Conservation (phyloP, 2,888 invertebrate species). For the Oscheius myriophilus region DNA sequence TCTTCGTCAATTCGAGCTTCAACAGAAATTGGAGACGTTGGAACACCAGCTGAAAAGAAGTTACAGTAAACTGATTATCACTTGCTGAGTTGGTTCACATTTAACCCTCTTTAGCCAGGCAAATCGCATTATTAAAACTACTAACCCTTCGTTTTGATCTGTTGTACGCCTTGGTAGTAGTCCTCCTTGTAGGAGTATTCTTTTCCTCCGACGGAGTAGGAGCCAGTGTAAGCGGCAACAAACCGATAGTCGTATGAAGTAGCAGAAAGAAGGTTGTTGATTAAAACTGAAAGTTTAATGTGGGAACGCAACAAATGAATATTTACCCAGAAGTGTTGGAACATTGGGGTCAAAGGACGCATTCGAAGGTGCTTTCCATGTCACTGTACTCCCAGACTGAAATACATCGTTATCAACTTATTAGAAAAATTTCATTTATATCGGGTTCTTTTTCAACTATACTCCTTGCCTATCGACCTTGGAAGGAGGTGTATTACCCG, state of each 20-base stretch:
- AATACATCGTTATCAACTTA: background rate
- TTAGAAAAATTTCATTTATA: too few species aligned
- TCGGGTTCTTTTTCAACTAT: too few species aligned
- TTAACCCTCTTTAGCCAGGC: background rate
- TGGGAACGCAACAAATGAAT: background rate
- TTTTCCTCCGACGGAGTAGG: constrained; percentile 45
- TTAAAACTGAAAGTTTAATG: constrained; percentile 10
- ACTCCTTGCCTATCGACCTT: too few species aligned
- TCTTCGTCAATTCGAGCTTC: constrained; percentile 54
- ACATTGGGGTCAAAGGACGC: constrained; percentile 59
- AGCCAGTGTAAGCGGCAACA: constrained; percentile 61
- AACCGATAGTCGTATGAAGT: constrained; percentile 69
- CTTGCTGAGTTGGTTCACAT: too few species aligned
- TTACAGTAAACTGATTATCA: background rate
- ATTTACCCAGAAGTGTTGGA: constrained; percentile 33
- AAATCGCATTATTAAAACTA: background rate
- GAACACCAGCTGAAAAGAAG: constrained; percentile 62
- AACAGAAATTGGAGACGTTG: constrained; percentile 62
- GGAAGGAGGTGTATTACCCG: too few species aligned
- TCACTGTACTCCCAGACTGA: constrained; percentile 53
- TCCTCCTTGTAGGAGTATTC: constrained; percentile 55
- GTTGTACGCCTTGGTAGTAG: constrained; percentile 63
- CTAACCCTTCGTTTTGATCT: constrained; percentile 64
- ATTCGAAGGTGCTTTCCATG: constrained; percentile 63
- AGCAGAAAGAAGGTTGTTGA: constrained; percentile 55